phyloP scores from a whole-genome alignment of 2,888 invertebrate species.

The Alviniconcha strummeri region DNA sequence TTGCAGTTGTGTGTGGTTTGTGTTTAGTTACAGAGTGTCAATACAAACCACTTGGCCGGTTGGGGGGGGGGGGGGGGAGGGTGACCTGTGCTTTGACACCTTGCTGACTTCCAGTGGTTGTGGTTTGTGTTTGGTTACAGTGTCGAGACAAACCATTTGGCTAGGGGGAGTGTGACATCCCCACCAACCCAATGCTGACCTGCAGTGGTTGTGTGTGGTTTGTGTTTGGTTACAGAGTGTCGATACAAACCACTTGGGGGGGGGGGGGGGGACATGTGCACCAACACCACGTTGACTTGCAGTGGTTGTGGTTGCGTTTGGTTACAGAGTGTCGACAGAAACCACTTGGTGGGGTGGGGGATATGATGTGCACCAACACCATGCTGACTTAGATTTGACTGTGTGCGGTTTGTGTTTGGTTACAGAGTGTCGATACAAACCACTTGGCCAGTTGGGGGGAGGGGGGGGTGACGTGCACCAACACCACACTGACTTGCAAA shows the following conservation, averaged over 20 bases:
- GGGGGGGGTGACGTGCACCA: neutral
- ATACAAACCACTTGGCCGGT: neutral
- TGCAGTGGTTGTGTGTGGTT: neutral
- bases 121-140: too few relatives aligned
- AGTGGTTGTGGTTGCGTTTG: too few relatives aligned
- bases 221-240: neutral
- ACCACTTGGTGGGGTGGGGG: too few relatives aligned
- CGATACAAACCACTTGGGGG: neutral
- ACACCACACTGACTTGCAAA: neutral
- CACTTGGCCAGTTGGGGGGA: slow-evolving; percentile 38
- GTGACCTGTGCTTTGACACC: too few relatives aligned
- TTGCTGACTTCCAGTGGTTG: too few relatives aligned
- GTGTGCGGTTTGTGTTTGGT: slow-evolving; percentile 12
- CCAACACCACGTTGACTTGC: too few relatives aligned
- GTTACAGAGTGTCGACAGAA: too few relatives aligned
- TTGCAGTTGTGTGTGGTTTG: neutral
- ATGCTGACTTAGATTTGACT: too few relatives aligned
- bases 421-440: slow-evolving; percentile 39
- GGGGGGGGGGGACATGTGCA: too few relatives aligned
- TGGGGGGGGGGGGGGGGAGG: too few relatives aligned
- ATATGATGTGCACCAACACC: too few relatives aligned
- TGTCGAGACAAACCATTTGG: slow-evolving; percentile 42
- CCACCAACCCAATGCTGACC: neutral
- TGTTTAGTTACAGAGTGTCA: neutral
- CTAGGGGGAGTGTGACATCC: slow-evolving; percentile 5